Conservation (phyloP, 2,113 vertebrate species). For the Chaetodon auriga region DNA sequence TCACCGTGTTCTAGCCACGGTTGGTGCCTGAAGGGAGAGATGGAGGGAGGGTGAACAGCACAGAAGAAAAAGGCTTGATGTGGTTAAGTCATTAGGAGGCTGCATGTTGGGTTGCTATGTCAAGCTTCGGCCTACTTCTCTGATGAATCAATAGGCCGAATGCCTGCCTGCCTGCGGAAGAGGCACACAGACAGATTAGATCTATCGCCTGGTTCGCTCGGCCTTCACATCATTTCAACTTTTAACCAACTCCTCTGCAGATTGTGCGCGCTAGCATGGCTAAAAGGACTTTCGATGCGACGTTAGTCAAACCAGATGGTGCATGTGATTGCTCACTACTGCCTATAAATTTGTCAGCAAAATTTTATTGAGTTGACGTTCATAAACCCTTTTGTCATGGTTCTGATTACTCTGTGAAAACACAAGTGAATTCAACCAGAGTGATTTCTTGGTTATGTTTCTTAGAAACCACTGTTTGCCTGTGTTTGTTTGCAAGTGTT, state of each 20-base stretch:
- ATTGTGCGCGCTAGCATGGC: not conserved
- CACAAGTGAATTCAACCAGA: constrained; percentile 12
- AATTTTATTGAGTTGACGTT: constrained; percentile 46
- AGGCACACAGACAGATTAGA: constrained; percentile 32
- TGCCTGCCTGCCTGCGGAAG: constrained; percentile 16
- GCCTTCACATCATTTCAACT: constrained; percentile 30
- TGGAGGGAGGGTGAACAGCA: constrained; percentile 66
- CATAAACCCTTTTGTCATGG: constrained; percentile 31
- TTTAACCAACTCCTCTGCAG: constrained; percentile 28
- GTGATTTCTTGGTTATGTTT: constrained; percentile 21
- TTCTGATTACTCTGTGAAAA: constrained; percentile 53
- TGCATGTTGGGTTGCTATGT: constrained; percentile 68
- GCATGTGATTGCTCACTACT: constrained; percentile 45
- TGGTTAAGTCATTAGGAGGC: constrained; percentile 82
- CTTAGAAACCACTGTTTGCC: constrained; percentile 45
- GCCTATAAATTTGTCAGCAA: constrained; percentile 48
- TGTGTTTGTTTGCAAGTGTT: constrained; percentile 24
- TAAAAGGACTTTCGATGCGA: constrained; percentile 4
- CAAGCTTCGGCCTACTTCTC: constrained; percentile 57
- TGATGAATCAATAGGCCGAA: constrained; percentile 67
- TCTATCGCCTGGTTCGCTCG: constrained; percentile 23
- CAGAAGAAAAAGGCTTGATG: constrained; percentile 73
- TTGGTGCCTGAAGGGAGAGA: constrained; percentile 76
- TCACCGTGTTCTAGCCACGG: constrained; percentile 76
- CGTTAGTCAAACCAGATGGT: constrained; percentile 57